phyloP scores from a whole-genome alignment of 2,888 invertebrate species.

The Netelia virgata region DNA sequence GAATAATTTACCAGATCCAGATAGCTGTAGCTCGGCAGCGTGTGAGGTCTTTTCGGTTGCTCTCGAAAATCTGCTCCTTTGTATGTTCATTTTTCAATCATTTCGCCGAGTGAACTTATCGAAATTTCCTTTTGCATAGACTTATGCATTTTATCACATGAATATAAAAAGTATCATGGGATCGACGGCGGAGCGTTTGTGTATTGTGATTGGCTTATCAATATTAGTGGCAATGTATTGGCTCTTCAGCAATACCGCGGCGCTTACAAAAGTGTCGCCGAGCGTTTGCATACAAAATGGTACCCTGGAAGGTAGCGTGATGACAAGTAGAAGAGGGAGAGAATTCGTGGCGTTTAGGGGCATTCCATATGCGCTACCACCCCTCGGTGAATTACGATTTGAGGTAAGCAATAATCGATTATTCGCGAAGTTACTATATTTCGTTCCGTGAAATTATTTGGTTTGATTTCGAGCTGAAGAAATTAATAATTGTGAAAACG shows the following conservation, averaged over 20 bases:
- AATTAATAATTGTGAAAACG: too few relatives aligned
- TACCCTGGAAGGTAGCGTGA: conserved; percentile 86
- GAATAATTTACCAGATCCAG: too few relatives aligned
- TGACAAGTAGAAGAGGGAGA: conserved; percentile 87
- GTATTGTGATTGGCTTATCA: background rate
- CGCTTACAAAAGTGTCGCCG: conserved; percentile 69
- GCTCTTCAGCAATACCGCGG: background rate
- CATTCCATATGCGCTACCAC: conserved; percentile 89
- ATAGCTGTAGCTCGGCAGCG: too few relatives aligned
- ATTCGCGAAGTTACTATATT: background rate
- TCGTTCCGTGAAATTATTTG: too few relatives aligned
- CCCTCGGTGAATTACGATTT: conserved; percentile 88
- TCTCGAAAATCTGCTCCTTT: too few relatives aligned
- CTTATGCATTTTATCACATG: background rate
- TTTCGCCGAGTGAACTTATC: too few relatives aligned
- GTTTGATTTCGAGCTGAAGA: too few relatives aligned
- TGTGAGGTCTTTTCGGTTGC: too few relatives aligned
- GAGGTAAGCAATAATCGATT: conserved; percentile 85
- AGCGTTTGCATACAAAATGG: conserved; percentile 85
- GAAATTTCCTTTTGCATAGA: too few relatives aligned
- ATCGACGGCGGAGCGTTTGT: background rate
- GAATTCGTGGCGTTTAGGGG: conserved; percentile 88
- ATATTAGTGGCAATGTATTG: conserved; percentile 6
- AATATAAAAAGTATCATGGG: background rate
- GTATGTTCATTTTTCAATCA: too few relatives aligned